Evolutionary conservation across 2,113 vertebrate genomes (phyloP).

Genomic region (Corynorhinus townsendii): DNA sequence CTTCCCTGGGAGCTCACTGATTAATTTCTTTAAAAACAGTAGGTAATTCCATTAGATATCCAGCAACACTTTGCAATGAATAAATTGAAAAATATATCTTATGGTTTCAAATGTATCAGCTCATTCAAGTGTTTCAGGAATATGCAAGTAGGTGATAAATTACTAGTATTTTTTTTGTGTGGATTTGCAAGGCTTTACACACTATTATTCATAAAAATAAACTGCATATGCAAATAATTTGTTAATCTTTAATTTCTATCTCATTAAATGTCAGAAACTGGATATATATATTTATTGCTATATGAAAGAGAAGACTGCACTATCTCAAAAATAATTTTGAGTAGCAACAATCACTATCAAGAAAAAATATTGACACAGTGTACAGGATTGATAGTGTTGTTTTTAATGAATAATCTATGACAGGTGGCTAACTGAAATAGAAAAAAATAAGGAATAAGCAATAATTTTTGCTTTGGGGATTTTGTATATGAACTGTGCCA

Average conservation of each 20-base stretch:
- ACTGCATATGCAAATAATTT: background rate
- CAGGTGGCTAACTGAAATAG: background rate
- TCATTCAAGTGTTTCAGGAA: background rate
- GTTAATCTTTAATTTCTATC: constrained; percentile 35
- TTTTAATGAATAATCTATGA: background rate
- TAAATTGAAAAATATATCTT: background rate
- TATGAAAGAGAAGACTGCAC: background rate
- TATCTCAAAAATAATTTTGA: background rate
- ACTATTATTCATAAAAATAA: background rate
- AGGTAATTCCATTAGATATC: background rate
- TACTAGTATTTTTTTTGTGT: background rate
- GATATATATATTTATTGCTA: background rate
- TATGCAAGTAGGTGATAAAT: background rate
- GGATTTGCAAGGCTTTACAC: background rate
- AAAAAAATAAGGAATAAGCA: background rate
- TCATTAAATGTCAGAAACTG: background rate
- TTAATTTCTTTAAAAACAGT: background rate
- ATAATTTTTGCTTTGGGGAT: background rate
- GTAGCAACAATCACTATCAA: background rate
- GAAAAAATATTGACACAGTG: background rate
- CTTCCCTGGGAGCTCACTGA: background rate
- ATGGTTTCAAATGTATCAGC: background rate
- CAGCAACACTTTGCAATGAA: background rate
- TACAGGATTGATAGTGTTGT: background rate
- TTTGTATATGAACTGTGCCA: background rate